phyloP scores from a whole-genome alignment of 2,113 vertebrate species.

The Pipa parva region DNA sequence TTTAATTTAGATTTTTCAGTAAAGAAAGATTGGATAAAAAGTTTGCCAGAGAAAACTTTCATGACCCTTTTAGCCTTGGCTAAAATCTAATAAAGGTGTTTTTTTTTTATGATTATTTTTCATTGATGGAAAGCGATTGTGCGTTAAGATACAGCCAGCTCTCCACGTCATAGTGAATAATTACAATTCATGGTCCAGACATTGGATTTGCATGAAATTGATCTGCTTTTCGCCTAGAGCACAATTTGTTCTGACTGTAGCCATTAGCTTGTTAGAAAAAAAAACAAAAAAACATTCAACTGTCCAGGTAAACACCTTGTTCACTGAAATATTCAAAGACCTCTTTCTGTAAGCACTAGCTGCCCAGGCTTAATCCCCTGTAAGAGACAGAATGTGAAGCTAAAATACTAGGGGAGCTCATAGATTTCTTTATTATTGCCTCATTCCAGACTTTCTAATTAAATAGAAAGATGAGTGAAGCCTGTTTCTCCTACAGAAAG shows the following conservation, averaged over 20 bases:
- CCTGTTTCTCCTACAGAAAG: too few species aligned
- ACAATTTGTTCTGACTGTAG: slow-evolving; percentile 10
- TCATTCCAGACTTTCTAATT: not conserved
- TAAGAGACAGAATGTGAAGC: too few species aligned
- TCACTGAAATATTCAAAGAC: not conserved
- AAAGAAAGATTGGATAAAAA: not conserved
- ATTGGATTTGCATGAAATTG: slow-evolving; percentile 55
- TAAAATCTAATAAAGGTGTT: slow-evolving; percentile 6
- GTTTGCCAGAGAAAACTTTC: slow-evolving; percentile 10
- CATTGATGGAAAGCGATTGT: too few species aligned
- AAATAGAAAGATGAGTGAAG: too few species aligned
- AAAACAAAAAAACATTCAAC: not conserved
- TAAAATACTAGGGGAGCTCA: not conserved
- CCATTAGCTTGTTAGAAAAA: slow-evolving; percentile 1
- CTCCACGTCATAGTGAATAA: slow-evolving; percentile 52
- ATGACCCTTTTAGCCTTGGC: not conserved
- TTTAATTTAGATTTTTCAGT: slow-evolving; percentile 12
- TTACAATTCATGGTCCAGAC: slow-evolving; percentile 46
- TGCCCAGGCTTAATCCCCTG: not conserved
- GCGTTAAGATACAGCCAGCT: not conserved
- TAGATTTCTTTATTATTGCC: not conserved
- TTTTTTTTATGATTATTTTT: not conserved
- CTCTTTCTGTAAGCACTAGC: not conserved
- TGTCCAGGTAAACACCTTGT: not conserved
- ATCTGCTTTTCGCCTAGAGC: slow-evolving; percentile 23